These are phyloP conservation scores for Aselliscus stoliczkanus DNA, from an alignment of 2,797 vertebrate genomes.

Conservation along the genomic window DNA sequence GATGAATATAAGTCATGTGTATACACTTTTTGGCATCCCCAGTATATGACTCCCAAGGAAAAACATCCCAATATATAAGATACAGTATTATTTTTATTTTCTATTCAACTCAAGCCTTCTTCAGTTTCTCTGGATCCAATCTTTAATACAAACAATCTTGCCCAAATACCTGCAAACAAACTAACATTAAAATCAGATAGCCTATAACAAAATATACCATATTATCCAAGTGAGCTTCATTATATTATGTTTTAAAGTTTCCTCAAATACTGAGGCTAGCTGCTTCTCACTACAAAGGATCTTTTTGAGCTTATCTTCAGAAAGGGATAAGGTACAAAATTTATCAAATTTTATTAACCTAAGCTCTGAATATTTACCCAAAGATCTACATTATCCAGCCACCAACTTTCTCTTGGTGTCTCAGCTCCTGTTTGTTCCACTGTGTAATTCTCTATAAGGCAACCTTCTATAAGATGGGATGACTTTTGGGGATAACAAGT, in stretches of 20 bases:
- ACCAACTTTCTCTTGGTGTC: background rate
- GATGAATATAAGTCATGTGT: no score
- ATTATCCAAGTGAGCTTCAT: background rate
- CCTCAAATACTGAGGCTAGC: background rate
- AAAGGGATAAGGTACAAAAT: background rate
- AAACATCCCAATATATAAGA: background rate
- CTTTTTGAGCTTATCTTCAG: background rate
- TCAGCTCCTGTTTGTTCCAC: background rate
- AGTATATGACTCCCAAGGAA: background rate
- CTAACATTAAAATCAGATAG: background rate
- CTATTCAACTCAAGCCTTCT: slow-evolving; percentile 16
- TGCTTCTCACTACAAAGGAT: background rate
- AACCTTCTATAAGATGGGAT: background rate
- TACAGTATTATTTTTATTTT: slow-evolving; percentile 47
- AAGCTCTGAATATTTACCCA: background rate
- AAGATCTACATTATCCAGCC: background rate
- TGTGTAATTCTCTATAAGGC: background rate
- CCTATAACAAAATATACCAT: background rate
- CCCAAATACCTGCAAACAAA: background rate
- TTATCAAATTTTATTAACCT: background rate
- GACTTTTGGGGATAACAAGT: background rate
- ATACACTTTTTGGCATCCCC: no score
- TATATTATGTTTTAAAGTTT: background rate
- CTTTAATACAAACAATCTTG: slow-evolving; percentile 36
- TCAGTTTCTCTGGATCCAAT: slow-evolving; percentile 5